phyloP scores from a whole-genome alignment of 2,797 vertebrate genomes.

The Xenopus petersii region DNA sequence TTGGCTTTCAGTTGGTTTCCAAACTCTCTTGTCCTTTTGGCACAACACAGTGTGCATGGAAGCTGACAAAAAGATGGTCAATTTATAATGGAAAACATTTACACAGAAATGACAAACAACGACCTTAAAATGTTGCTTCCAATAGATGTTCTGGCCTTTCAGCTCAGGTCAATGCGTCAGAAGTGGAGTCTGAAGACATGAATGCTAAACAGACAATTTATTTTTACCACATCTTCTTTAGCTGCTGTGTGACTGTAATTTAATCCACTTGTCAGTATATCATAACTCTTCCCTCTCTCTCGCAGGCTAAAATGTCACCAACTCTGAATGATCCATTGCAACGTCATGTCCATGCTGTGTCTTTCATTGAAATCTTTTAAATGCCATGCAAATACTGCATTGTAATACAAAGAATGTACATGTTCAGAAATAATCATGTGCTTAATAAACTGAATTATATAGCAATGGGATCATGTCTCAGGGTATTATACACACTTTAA shows the following conservation, averaged over 20 bases:
- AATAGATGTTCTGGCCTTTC: constrained; percentile 30
- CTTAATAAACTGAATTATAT: too few species aligned
- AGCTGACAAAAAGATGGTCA: constrained; percentile 9
- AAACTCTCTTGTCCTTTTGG: background rate
- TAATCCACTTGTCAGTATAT: constrained; percentile 21
- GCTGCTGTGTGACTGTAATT: constrained; percentile 20
- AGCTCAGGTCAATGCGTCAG: constrained; percentile 29
- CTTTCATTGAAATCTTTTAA: too few species aligned
- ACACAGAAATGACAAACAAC: constrained; percentile 21
- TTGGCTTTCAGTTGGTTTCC: too few species aligned
- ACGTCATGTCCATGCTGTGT: too few species aligned
- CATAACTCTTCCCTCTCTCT: background rate
- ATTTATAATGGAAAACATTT: constrained; percentile 23
- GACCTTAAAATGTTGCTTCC: constrained; percentile 22
- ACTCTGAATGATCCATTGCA: too few species aligned
- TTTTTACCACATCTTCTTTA: constrained; percentile 22
- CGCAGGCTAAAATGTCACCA: too few species aligned
- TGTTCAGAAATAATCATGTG: too few species aligned
- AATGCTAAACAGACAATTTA: constrained; percentile 36
- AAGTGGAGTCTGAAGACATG: constrained; percentile 19
- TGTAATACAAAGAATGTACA: too few species aligned
- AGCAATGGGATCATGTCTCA: too few species aligned
- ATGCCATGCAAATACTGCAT: too few species aligned
- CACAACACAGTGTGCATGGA: background rate
- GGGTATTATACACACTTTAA: too few species aligned